These are phyloP conservation scores for Periphyllus acericola DNA, from an alignment of 2,888 invertebrate species.

Conservation along the genomic window DNA sequence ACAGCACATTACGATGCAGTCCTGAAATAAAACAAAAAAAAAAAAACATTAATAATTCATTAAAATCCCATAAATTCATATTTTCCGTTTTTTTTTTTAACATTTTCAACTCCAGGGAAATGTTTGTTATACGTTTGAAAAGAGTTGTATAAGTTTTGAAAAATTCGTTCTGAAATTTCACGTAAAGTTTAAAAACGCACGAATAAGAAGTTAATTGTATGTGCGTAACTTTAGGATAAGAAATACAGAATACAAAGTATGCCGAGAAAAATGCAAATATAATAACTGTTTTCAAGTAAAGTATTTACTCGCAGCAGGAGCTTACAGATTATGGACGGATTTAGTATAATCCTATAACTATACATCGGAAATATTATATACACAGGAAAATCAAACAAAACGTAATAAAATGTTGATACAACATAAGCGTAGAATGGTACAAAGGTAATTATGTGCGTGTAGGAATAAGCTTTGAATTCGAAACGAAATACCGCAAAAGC, in stretches of 20 bases:
- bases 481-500: no score
- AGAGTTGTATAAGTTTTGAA: constrained; percentile 1
- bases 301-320: no score
- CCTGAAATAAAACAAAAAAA: constrained; percentile 36
- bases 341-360: no score
- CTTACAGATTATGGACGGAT: no score
- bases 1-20: constrained; percentile 58
- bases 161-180: neutral
- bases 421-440: no score
- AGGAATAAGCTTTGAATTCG: no score
- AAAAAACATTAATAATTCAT: constrained; percentile 29
- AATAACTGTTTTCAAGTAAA: neutral
- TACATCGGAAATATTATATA: no score
- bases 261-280: neutral
- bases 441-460: no score
- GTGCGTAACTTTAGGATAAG: neutral
- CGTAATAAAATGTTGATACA: no score
- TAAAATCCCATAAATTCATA: neutral
- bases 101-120: neutral
- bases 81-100: neutral
- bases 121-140: neutral
- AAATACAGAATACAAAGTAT: neutral
- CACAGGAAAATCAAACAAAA: no score
- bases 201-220: neutral
- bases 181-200: neutral